Evolutionary conservation across 2,797 vertebrate species (phyloP), one percentile per base, ranked within the genome.

Genomic region (Mus spretus): DNA sequence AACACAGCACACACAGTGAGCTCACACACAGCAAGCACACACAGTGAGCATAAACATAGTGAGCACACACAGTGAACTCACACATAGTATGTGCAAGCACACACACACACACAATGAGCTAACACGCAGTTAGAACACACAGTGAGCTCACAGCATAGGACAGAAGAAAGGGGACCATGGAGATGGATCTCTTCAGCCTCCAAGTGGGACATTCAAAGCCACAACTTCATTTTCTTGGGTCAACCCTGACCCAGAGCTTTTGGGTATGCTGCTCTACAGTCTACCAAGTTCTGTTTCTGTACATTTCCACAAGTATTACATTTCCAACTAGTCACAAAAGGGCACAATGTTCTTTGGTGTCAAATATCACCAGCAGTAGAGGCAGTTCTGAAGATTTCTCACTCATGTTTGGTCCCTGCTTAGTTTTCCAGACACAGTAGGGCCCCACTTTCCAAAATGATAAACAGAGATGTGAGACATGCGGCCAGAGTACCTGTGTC

Each of bases 271-370:
- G 0, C 37, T 87, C 61, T 14, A 14, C 6, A 14, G 72, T 47
- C 63, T 80, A n/a, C 37, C 61, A 84, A 74, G 61, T 34, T 90
- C 50, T 89, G 47, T 55, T 67, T 74, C 22, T 37, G 53, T 3
- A 65, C 26, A 80, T 34, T 80, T 91, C 47, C 37, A 84, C 20
- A 61, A 91, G 8, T 28, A 20, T 55, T 61, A 44, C 61, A 28
- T 74, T 91, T 91, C 75, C 61, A 44, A 70, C n/a, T 75, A 81
- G 89, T 81, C 72, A 74, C 44, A 2, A 92, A 91, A 81, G 12
- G 37, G 17, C 47, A 88, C 34, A 53, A n/a, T 81, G 85, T 72
- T 79, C 47, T 59, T 84, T 50, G 65, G 40, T 31, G 79, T 80
- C 14, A 34, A 70, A 47, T 87, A 87, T 28, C 79, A 92, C 22